Evolutionary conservation across 2,888 invertebrate species (phyloP), one percentile per base, ranked within the genome.

Genomic region (Epinotia brunnichana): DNA sequence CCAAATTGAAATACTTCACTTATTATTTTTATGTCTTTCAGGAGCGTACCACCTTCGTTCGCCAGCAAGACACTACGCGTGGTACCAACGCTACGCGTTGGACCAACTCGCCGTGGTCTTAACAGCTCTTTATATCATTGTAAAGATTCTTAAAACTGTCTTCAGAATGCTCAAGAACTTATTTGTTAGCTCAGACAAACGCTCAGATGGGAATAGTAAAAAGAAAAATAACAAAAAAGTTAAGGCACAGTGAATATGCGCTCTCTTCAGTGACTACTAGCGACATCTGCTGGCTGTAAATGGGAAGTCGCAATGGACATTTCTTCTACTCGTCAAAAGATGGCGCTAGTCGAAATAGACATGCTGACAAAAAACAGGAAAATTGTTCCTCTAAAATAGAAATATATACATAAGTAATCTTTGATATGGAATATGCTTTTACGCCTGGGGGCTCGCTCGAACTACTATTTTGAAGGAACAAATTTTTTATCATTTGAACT

Each of bases 11-110:
- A 9, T 9, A 35, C 35, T 35, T 35, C 35, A 35, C 35, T 35
- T 35, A 2, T 35, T 15, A 0, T 44, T 44, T 44, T 13, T 15
- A 44, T 15, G 13, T 15, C 44, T 44, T 44, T 44, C 44, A 75
- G 75, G 76, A 2, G 76, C 76, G 10, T 64, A 67, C 24, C 76
- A 76, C 56, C 57, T 76, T 9, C 72, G 76, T 0, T 73, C 76
- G 13, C 70, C 39, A 35, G 56, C 76, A 3, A 57, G 63, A 17
- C 73, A 74, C 48, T 76, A 76, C 68, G 53, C 67, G 41, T 76
- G 75, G 72, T 76, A 75, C 67, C 66, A 76, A 44, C 74, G 76
- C 9, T 59, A 73, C 29, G 66, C 74, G 59, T 24, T 76, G 11
- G 76, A 76, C 17, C 75, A 74, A 53, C 59, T 75, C 0, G 70